Base-by-base conservation (phyloP, 2,797 vertebrate genomes). In the Smutsia temminckii region DNA sequence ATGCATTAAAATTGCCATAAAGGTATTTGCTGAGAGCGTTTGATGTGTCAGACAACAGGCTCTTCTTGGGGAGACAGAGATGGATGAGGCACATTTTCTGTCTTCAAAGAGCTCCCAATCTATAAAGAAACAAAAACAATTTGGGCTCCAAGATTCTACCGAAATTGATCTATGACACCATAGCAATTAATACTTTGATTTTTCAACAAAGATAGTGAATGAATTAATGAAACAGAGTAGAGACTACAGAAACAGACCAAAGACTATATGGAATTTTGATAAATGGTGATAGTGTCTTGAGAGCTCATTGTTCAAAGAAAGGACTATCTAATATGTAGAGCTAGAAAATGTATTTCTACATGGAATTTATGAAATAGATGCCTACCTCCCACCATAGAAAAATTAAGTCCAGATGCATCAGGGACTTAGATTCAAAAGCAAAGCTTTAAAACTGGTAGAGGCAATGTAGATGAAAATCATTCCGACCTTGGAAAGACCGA, bases 341-440 rank as follows among this genome's bases (percentile, higher is more conserved):
- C 53, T 37, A 75, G 75, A 83, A 94, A 93, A 85, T 55, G 9
- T 20, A 80, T 89, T 42, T 55, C 40, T 89, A n/a, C 4, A 37
- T n/a, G 59, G 64, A 86, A 34, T 66, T 80, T 81, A 83, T 93
- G 89, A 61, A 89, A n/a, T 87, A 89, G 75, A 86, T 55, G 29
- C 59, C 32, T 85, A 84, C 83, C 92, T 91, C 95, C 83, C 23
- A 51, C 53, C 63, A 6, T 23, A 91, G 64, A 55, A 74, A 97
- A 93, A 97, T 95, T 68, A 96, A 95, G 34, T 93, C 93, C 96
- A 96, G 96, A 94, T 93, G 96, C 79, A 74, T 69, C 34, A 75
- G 49, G 20, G 74, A 85, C 18, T 97, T 74, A 68, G 42, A 77
- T 69, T 88, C 55, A 92, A 85, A 81, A 78, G 64, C 57, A 93